Percentiles rank a stretch among this genome's conserved stretches.
phyloP scores from a whole-genome alignment of 2,113 vertebrate genomes.

The Oreochromis spilurus region DNA sequence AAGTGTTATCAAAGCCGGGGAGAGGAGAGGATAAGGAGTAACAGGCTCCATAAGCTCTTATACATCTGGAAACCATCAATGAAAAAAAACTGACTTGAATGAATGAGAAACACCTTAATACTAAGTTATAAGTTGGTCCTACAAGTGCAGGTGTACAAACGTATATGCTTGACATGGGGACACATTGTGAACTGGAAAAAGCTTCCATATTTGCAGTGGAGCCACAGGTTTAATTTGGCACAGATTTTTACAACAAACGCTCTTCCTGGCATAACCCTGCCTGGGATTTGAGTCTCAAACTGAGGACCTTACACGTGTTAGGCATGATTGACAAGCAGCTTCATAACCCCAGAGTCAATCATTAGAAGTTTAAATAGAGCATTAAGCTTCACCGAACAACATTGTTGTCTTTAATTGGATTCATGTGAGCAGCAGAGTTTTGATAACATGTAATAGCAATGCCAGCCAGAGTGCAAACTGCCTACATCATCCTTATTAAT shows the following conservation, averaged over 20 bases:
- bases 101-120: background rate
- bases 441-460: conserved; percentile 8
- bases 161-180: background rate
- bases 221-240: background rate
- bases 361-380: conserved; percentile 26
- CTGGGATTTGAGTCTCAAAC: background rate
- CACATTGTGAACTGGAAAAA: background rate
- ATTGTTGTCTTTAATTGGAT: conserved; percentile 44
- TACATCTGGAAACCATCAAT: conserved; percentile 55
- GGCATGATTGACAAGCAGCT: background rate
- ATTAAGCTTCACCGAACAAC: background rate
- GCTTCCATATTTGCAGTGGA: background rate
- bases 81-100: background rate
- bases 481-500: background rate
- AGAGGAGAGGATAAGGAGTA: background rate
- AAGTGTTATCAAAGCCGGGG: background rate
- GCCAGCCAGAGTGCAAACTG: background rate
- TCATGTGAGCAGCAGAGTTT: conserved; percentile 24
- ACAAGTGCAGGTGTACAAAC: background rate
- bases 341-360: background rate
- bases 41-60: background rate
- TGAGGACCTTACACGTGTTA: background rate
- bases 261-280: background rate
- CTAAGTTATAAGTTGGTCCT: background rate
- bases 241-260: background rate